Evolutionary conservation across 2,797 vertebrate genomes (phyloP).

Genomic region (Ataeniobius toweri): DNA sequence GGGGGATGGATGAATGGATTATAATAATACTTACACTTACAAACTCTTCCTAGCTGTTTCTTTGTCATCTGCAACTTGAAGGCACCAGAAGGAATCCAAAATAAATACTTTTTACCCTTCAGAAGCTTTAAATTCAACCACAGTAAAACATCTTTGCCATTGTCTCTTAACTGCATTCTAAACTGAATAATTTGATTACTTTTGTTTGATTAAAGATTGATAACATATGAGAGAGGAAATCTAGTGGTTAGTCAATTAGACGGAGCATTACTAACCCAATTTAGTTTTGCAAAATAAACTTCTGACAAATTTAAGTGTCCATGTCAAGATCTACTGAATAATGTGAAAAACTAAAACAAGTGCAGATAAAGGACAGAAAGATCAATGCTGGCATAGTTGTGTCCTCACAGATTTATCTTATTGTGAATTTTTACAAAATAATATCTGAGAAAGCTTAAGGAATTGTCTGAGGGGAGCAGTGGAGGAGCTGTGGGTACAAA

Average conservation of each 20-base stretch:
- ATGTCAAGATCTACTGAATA: neutral
- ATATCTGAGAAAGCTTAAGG: constrained; percentile 13
- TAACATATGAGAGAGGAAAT: constrained; percentile 41
- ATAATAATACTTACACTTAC: neutral
- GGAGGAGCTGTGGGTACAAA: neutral
- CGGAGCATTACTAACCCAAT: constrained; percentile 40
- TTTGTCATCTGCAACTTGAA: constrained; percentile 44
- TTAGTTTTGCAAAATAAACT: constrained; percentile 41
- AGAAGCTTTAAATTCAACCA: constrained; percentile 28
- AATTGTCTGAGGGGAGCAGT: neutral
- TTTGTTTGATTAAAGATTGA: constrained; percentile 51
- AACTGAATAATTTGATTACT: constrained; percentile 38
- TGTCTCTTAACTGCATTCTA: constrained; percentile 19
- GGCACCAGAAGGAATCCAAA: constrained; percentile 32
- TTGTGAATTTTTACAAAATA: neutral
- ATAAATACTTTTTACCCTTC: constrained; percentile 37
- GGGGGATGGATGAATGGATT: too few relatives aligned
- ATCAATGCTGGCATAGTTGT: neutral
- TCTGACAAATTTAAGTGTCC: constrained; percentile 14
- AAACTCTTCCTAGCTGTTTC: constrained; percentile 24
- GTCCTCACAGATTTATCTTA: neutral
- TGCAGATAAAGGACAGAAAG: neutral
- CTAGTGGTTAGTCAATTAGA: constrained; percentile 27
- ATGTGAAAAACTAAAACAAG: neutral
- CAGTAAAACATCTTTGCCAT: constrained; percentile 23